Base-by-base conservation (phyloP, 2,113 vertebrate genomes). In the Pantherophis guttatus region DNA sequence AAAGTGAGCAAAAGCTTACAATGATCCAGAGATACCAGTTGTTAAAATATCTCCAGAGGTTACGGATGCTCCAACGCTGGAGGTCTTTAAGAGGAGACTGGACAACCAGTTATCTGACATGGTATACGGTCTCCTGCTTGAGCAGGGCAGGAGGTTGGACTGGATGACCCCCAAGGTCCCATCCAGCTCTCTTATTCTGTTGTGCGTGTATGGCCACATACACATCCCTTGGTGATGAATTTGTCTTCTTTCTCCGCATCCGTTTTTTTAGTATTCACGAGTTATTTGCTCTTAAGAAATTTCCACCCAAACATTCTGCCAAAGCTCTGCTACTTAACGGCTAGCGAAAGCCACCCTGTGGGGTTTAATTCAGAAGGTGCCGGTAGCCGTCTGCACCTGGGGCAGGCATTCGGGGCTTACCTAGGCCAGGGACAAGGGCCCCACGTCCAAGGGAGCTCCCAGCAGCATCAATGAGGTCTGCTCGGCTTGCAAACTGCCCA, bases 401-500 rank as follows among this genome's bases (percentile, higher is more conserved):
- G 44, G 57, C 75, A 59, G 8, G 86, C 48, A 91, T 13, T 0
- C 8, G 26, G 88, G 92, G 89, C 98, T 98, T 97, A 99, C 99
- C 99, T 53, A 99, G 98, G n/a, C 99, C 99, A 55, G 99, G 98
- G 54, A 99, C 98, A 89, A 99, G 98, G 94, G 99, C 99, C n/a
- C 99, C 99, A 58, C 99, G 98, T 52, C 99, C 99, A 9, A 99
- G 97, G 0, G 99, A 99, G 94, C 99, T 99, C 94, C 99, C 99
- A 15, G 99, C 98, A 94, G 99, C 99, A 93, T 99, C 99, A 39
- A 99, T 99, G 95, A 99, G 99, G 96, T 99, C 99, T 0, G 98
- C 99, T 1, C 99, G 98, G 97, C 98, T 99, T 62, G 98, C 98
- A 96, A 99, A 99, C 97, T 99, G 99, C 93, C 99, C 99, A 0